These are phyloP conservation scores for Gonioctena quinquepunctata DNA, from an alignment of 1,140 invertebrate species.

Conservation along the genomic window DNA sequence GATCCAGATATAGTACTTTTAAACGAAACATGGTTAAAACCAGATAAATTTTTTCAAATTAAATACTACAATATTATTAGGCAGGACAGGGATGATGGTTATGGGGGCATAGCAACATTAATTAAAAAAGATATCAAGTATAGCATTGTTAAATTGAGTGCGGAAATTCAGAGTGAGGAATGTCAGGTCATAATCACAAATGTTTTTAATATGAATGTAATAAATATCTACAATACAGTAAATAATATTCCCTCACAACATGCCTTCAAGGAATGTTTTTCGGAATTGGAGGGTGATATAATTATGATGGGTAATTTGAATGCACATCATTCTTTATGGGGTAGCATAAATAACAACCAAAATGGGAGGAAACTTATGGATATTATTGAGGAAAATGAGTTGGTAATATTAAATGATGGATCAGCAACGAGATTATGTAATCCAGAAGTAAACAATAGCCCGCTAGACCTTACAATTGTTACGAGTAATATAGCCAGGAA, in stretches of 20 bases:
- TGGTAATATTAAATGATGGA: no score
- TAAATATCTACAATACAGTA: background rate
- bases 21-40: background rate
- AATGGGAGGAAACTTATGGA: constrained; percentile 2
- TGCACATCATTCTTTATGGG: background rate
- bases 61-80: background rate
- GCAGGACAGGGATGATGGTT: background rate
- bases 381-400: no score
- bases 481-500: background rate
- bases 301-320: constrained; percentile 3
- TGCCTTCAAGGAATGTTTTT: background rate
- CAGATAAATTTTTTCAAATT: background rate
- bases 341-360: background rate
- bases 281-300: background rate
- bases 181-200: background rate
- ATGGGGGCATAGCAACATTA: background rate
- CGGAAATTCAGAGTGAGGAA: background rate
- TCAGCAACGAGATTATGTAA: no score
- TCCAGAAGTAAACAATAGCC: no score
- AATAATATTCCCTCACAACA: background rate
- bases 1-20: no score
- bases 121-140: background rate
- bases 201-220: background rate
- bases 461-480: background rate
- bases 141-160: background rate